Evolutionary conservation across 2,888 invertebrate genomes (phyloP), one percentile per base, ranked within the genome.

Genomic region (Drosophila cracens): DNA sequence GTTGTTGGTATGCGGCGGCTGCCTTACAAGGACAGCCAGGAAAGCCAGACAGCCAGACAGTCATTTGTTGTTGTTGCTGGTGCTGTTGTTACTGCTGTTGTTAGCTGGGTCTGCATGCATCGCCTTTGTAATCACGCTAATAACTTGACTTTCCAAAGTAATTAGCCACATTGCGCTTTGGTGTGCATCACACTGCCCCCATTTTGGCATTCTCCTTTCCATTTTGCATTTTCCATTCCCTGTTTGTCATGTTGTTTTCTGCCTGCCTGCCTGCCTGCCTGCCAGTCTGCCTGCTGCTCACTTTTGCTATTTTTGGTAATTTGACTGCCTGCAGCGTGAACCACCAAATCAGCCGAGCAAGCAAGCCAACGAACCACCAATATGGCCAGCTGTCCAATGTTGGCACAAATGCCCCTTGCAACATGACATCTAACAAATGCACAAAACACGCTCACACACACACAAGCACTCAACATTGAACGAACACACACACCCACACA

Each of bases 41-140:
- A 11, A 33, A 33, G 11, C 33, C 33, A 33, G 27, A 59, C 59
- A 29, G 21, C 25, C 53, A 38, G 31, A 29, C 38, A 66, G 69
- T 34, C 49, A 58, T 36, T 60, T 54, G 33, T 29, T 54, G 38
- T 34, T 27, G 51, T n/a, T 31, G 38, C 21, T 27, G 49, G 6
- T 40, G 58, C 10, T 63, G 49, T 13, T 57, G 52, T 8, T 33
- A 38, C 5, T 36, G 46, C 11, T 29, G 31, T 56, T 65, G 60
- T 57, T 48, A 52, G 31, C 46, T 21, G 52, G 38, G 21, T 38
- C 64, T 58, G 64, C 49, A 61, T 82, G 71, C 79, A 76, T 70
- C 76, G 85, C 82, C 85, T 87, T 82, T 83, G 90, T 90, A 88
- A 88, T 88, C 90, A 83, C 88, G 90, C 88, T 86, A 89, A 88